phyloP scores from a whole-genome alignment of 2,888 invertebrate species.

The Clusia tigrina region DNA sequence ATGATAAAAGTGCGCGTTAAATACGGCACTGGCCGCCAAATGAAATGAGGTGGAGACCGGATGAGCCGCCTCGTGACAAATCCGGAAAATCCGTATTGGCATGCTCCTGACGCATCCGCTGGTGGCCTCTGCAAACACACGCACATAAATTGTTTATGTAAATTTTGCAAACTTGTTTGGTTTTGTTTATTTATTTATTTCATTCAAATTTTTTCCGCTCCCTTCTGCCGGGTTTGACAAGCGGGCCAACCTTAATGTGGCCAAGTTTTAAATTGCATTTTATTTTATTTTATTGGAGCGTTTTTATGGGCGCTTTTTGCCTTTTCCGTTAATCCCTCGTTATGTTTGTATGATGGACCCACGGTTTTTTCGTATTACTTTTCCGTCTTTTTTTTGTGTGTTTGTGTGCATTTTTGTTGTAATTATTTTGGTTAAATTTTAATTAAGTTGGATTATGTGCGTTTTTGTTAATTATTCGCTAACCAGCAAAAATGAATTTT shows the following conservation, averaged over 20 bases:
- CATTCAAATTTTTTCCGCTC: too few relatives aligned
- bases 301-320: too few relatives aligned
- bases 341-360: background rate
- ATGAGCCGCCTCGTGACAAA: conserved; percentile 14
- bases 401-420: background rate
- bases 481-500: conserved; percentile 23
- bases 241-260: too few relatives aligned
- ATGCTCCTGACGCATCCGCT: conserved; percentile 43
- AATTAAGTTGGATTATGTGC: conserved; percentile 27
- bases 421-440: conserved; percentile 25
- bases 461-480: conserved; percentile 24
- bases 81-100: conserved; percentile 37
- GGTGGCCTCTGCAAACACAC: conserved; percentile 35
- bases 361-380: too few relatives aligned
- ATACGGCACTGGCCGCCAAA: background rate
- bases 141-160: conserved; percentile 38
- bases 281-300: too few relatives aligned
- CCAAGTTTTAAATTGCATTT: too few relatives aligned
- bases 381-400: background rate
- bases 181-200: background rate
- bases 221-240: too few relatives aligned
- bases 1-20: background rate
- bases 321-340: background rate
- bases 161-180: conserved; percentile 18
- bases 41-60: background rate